phyloP scores from a whole-genome alignment of 2,888 invertebrate genomes.

The Monopis laevigella region DNA sequence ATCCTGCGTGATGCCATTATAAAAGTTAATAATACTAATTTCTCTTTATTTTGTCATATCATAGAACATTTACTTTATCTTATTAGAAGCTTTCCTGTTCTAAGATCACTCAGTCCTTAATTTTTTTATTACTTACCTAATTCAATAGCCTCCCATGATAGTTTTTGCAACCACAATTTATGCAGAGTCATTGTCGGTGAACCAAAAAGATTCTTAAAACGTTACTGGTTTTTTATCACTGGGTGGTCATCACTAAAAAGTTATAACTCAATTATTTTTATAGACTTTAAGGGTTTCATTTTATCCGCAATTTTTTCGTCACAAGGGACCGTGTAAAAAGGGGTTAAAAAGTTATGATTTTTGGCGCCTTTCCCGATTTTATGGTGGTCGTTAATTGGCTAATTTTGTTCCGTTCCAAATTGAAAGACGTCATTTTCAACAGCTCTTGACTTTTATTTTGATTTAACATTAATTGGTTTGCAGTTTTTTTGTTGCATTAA shows the following conservation, averaged over 20 bases:
- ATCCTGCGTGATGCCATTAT: too few relatives aligned
- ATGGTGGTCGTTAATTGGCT: not conserved
- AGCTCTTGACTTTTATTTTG: not conserved
- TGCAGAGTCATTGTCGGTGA: slow-evolving; percentile 8
- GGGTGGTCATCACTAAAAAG: slow-evolving; percentile 8
- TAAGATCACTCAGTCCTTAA: too few relatives aligned
- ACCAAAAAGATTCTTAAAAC: slow-evolving; percentile 2
- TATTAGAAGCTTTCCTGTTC: too few relatives aligned
- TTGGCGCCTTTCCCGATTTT: not conserved
- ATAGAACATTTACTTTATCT: too few relatives aligned
- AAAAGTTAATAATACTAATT: too few relatives aligned
- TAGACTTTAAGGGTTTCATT: slow-evolving; percentile 8
- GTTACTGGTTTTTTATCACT: slow-evolving; percentile 10
- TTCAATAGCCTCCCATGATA: too few relatives aligned
- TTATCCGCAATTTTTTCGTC: slow-evolving; percentile 2
- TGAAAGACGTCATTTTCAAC: not conserved
- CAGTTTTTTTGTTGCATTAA: too few relatives aligned
- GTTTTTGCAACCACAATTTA: slow-evolving; percentile 1
- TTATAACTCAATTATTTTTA: slow-evolving; percentile 11
- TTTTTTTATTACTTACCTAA: too few relatives aligned
- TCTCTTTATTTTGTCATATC: too few relatives aligned
- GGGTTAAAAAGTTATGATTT: not conserved
- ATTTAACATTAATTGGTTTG: slow-evolving; percentile 4
- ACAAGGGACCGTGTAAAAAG: slow-evolving; percentile 9
- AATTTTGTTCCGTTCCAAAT: not conserved